These are phyloP conservation scores for Slavum lentiscoides DNA, from an alignment of 2,888 invertebrate genomes.

Conservation along the genomic window DNA sequence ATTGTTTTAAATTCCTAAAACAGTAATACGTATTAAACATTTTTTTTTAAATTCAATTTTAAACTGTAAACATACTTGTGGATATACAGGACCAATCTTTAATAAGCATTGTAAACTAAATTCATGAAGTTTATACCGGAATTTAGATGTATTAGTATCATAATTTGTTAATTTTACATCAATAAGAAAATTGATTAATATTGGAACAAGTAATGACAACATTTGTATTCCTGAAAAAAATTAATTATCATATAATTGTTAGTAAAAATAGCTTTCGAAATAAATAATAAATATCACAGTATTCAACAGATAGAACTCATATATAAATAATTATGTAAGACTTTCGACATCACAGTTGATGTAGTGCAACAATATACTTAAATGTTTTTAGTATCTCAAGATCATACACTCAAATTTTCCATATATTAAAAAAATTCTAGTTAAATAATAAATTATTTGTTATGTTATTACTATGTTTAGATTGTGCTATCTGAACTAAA, in stretches of 20 bases:
- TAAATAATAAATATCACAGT: too few species aligned
- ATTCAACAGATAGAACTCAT: too few species aligned
- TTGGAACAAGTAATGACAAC: conserved; percentile 85
- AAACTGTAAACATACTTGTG: conserved; percentile 67
- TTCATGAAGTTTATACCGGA: conserved; percentile 78
- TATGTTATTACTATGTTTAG: conserved; percentile 69
- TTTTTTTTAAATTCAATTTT: neutral
- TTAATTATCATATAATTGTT: too few species aligned
- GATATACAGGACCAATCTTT: conserved; percentile 89
- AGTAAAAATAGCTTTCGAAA: too few species aligned
- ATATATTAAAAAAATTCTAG: neutral
- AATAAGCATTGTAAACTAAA: conserved; percentile 87
- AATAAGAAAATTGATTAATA: conserved; percentile 82
- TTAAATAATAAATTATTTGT: conserved; percentile 12
- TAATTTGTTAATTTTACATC: conserved; percentile 64
- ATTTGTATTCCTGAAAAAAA: conserved; percentile 78
- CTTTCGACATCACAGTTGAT: too few species aligned
- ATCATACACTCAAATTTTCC: too few species aligned
- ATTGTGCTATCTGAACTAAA: conserved; percentile 73
- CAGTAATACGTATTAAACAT: neutral
- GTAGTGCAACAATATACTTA: too few species aligned
- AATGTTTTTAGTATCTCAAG: neutral
- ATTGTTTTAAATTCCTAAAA: conserved; percentile 83
- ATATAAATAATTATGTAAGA: too few species aligned
- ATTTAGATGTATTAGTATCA: conserved; percentile 64